Conservation (phyloP, 2,888 invertebrate genomes). For the Odontothrips loti region DNA sequence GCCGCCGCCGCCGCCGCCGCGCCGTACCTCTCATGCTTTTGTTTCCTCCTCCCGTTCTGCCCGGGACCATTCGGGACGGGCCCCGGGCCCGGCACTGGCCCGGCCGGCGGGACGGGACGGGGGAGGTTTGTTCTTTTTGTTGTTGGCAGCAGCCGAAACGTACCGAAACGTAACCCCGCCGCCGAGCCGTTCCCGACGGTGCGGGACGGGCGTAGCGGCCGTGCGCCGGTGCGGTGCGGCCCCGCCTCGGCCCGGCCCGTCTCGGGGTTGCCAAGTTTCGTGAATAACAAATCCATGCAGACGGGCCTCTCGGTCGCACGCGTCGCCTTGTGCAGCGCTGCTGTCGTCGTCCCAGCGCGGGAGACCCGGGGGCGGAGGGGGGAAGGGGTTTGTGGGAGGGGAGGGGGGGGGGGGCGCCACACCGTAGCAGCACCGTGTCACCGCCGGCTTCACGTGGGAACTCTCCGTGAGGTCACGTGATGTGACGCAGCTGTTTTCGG, state of each 20-base stretch:
- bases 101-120: conserved; percentile 28
- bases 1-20: not conserved
- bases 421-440: not conserved
- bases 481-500: not conserved
- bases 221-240: too few species aligned
- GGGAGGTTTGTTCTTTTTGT: conserved; percentile 27
- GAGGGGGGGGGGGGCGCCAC: not conserved
- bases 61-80: too few species aligned
- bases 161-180: conserved; percentile 21
- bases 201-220: too few species aligned
- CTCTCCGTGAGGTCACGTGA: not conserved
- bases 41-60: too few species aligned
- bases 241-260: not conserved
- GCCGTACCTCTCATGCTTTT: not conserved
- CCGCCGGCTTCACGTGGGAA: not conserved
- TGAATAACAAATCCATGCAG: conserved; percentile 22
- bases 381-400: not conserved
- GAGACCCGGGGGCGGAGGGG: too few species aligned
- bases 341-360: not conserved
- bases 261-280: conserved; percentile 18
- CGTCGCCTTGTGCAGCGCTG: too few species aligned
- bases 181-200: not conserved
- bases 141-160: conserved; percentile 7
- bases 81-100: not conserved
- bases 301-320: not conserved